Evolutionary conservation across 1,140 invertebrate species (phyloP).

Genomic region (Agraylea sexmaculata): DNA sequence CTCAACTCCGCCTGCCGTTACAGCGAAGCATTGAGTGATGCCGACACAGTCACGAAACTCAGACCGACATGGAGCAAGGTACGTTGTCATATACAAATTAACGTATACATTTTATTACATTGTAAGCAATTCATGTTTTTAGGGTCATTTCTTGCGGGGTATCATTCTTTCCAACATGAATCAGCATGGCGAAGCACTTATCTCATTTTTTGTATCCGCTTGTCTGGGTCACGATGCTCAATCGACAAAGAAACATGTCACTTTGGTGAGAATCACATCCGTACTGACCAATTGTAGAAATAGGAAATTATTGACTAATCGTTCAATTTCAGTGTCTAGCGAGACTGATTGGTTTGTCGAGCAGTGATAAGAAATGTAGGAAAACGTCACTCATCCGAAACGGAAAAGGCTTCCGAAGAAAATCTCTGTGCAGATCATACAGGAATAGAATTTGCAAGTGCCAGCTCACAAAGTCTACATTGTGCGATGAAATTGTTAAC

Average conservation of each 20-base stretch:
- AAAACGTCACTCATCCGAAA: slow-evolving; percentile 5
- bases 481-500: neutral
- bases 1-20: slow-evolving; percentile 48
- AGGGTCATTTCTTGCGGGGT: slow-evolving; percentile 54
- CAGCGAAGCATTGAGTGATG: slow-evolving; percentile 56
- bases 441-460: slow-evolving; percentile 8
- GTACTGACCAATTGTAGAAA: too few relatives aligned
- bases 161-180: slow-evolving; percentile 45
- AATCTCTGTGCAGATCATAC: slow-evolving; percentile 3
- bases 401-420: slow-evolving; percentile 9
- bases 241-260: slow-evolving; percentile 35
- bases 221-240: slow-evolving; percentile 42
- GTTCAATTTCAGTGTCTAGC: slow-evolving; percentile 17
- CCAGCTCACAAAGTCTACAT: neutral
- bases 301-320: too few relatives aligned
- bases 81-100: neutral
- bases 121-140: slow-evolving; percentile 20
- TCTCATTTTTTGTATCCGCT: slow-evolving; percentile 49
- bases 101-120: neutral
- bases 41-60: slow-evolving; percentile 51
- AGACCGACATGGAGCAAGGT: slow-evolving; percentile 65
- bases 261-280: slow-evolving; percentile 35
- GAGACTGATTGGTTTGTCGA: slow-evolving; percentile 14
- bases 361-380: slow-evolving; percentile 6
- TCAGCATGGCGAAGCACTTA: slow-evolving; percentile 51